A percentile compares a stretch with the other conserved stretches of the same genome.
Conservation (phyloP, 1,140 invertebrate genomes). For the Caligus rogercresseyi region DNA sequence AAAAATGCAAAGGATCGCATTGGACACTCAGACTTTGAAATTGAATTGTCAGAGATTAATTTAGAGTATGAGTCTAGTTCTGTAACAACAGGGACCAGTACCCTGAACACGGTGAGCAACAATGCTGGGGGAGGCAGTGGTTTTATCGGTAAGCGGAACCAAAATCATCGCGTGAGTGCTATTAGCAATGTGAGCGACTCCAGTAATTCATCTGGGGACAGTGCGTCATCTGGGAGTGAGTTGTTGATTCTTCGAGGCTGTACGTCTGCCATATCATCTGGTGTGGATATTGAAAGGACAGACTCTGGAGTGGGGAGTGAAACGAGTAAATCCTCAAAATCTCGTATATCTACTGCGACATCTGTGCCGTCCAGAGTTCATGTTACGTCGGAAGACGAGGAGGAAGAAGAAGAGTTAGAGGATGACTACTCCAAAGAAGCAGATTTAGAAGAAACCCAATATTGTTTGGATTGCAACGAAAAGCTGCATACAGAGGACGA, state of each 20-base stretch:
- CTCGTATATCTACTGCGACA: conserved; percentile 20
- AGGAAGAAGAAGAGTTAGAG: conserved; percentile 16
- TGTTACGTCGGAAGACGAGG: conserved; percentile 5
- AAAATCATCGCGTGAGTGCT: conserved; percentile 15
- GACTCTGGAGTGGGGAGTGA: conserved; percentile 84
- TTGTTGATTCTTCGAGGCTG: conserved; percentile 22
- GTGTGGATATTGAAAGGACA: conserved; percentile 57
- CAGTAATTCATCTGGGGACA: conserved; percentile 29
- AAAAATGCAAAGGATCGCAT: conserved; percentile 59
- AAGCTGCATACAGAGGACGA: not conserved
- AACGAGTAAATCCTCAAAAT: conserved; percentile 53
- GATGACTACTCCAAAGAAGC: not conserved
- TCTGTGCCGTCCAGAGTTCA: not conserved
- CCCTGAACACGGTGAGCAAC: not conserved
- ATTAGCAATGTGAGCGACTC: conserved; percentile 21
- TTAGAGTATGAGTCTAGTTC: conserved; percentile 26
- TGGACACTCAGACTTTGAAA: conserved; percentile 22
- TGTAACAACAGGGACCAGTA: not conserved
- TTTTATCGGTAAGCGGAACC: conserved; percentile 5
- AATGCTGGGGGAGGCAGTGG: not conserved
- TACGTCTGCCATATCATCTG: conserved; percentile 27
- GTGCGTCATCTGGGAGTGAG: conserved; percentile 26
- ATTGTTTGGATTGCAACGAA: not conserved
- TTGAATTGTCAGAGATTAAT: conserved; percentile 37
- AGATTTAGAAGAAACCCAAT: not conserved